Conservation (phyloP, 2,797 vertebrate genomes). For the Gouania willdenowi region DNA sequence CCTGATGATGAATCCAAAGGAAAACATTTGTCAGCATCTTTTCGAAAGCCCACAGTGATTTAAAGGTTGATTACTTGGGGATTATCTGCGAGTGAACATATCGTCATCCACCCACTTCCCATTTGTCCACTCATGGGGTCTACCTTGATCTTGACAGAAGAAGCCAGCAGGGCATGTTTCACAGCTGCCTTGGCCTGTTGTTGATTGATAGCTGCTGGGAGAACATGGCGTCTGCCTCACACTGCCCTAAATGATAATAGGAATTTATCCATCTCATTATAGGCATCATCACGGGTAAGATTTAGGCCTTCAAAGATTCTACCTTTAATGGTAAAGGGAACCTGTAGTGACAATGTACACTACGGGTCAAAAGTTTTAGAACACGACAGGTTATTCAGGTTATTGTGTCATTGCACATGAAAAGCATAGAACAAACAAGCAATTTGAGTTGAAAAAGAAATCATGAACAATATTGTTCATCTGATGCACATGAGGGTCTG, state of each 20-base stretch:
- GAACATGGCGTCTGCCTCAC: conserved; percentile 61
- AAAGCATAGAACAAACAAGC: neutral
- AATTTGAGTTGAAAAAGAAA: no score
- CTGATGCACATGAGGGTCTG: no score
- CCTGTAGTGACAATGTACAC: no score
- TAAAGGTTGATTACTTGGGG: neutral
- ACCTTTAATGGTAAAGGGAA: no score
- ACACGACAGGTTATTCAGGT: neutral
- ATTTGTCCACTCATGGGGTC: conserved; percentile 9
- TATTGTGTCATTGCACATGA: conserved; percentile 8
- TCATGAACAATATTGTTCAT: no score
- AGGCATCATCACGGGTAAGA: no score
- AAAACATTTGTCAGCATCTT: conserved; percentile 1
- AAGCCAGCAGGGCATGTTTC: conserved; percentile 68
- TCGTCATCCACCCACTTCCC: neutral
- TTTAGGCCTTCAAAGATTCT: no score
- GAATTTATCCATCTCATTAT: no score
- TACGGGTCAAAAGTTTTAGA: neutral
- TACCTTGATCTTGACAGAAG: conserved; percentile 71
- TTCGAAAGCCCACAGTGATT: neutral
- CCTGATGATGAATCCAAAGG: conserved; percentile 43
- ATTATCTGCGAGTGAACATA: neutral
- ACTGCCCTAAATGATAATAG: conserved; percentile 78
- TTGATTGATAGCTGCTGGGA: conserved; percentile 78
- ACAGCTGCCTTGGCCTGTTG: conserved; percentile 74